These are phyloP conservation scores for Drosophila neonasuta DNA, from an alignment of 2,888 invertebrate genomes.

Conservation along the genomic window DNA sequence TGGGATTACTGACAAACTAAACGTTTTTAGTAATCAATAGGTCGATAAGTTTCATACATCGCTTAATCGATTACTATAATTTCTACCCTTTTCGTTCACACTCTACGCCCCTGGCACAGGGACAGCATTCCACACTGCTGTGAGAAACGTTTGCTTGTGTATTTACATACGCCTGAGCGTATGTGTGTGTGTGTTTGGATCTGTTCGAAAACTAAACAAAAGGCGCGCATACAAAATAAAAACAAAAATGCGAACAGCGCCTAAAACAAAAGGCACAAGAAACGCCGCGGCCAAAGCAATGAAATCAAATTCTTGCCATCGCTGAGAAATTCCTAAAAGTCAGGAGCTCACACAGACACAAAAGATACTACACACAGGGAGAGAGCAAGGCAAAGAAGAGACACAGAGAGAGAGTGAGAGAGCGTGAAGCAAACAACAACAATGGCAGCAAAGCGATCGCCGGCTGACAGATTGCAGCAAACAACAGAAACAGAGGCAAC, in stretches of 20 bases:
- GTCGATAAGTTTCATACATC: neutral
- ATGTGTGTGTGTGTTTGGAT: constrained; percentile 30
- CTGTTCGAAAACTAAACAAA: constrained; percentile 68
- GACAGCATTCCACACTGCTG: constrained; percentile 59
- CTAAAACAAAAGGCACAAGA: constrained; percentile 67
- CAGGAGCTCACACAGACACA: constrained; percentile 45
- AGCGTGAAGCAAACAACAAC: constrained; percentile 36
- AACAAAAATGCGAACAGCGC: constrained; percentile 63
- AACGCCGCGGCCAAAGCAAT: constrained; percentile 65
- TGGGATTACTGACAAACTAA: too few relatives aligned
- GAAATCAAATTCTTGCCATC: constrained; percentile 77
- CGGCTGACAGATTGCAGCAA: constrained; percentile 72
- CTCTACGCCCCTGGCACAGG: constrained; percentile 47
- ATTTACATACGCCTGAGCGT: constrained; percentile 15
- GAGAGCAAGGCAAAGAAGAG: constrained; percentile 7
- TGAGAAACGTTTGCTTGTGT: constrained; percentile 42
- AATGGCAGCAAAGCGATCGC: constrained; percentile 55
- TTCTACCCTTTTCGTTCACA: neutral
- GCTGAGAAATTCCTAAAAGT: constrained; percentile 76
- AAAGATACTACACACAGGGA: neutral
- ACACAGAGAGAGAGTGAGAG: constrained; percentile 12
- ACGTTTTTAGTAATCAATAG: too few relatives aligned
- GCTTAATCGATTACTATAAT: too few relatives aligned
- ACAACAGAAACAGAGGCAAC: constrained; percentile 51
- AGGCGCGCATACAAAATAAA: constrained; percentile 65